Percentiles rank a stretch among this genome's conserved stretches.
Evolutionary conservation across 2,113 vertebrate species (phyloP).

Genomic region (Oreocharis arfaki): DNA sequence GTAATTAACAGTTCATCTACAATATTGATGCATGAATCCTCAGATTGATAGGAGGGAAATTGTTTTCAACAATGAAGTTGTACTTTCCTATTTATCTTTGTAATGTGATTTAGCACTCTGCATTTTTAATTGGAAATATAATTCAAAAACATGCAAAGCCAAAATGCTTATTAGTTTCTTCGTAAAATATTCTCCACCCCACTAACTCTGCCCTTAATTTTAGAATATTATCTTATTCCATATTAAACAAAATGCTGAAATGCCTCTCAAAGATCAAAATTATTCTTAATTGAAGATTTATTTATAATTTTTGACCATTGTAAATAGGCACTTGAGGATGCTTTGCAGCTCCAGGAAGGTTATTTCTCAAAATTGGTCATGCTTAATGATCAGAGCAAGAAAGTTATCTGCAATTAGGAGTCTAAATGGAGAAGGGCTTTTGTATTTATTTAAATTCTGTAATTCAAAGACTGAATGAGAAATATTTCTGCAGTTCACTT

Average conservation of each 20-base stretch:
- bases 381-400: neutral
- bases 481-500: neutral
- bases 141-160: constrained; percentile 50
- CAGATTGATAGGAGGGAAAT: constrained; percentile 78
- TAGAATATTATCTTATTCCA: neutral
- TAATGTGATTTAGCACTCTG: constrained; percentile 69
- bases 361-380: constrained; percentile 11
- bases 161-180: constrained; percentile 48
- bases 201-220: constrained; percentile 26
- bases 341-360: neutral
- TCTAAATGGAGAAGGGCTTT: neutral
- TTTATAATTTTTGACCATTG: neutral
- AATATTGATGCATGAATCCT: constrained; percentile 78
- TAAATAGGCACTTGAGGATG: neutral
- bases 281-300: neutral
- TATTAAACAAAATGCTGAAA: neutral
- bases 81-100: constrained; percentile 75
- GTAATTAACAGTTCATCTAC: constrained; percentile 90
- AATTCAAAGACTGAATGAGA: neutral
- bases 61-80: constrained; percentile 80
- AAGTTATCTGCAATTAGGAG: neutral
- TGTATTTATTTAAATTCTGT: neutral
- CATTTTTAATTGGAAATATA: constrained; percentile 64
- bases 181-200: constrained; percentile 25
- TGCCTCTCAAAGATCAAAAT: neutral